These are phyloP conservation scores for Mycetomoellerius zeteki DNA, from an alignment of 1,140 invertebrate genomes.

Conservation along the genomic window DNA sequence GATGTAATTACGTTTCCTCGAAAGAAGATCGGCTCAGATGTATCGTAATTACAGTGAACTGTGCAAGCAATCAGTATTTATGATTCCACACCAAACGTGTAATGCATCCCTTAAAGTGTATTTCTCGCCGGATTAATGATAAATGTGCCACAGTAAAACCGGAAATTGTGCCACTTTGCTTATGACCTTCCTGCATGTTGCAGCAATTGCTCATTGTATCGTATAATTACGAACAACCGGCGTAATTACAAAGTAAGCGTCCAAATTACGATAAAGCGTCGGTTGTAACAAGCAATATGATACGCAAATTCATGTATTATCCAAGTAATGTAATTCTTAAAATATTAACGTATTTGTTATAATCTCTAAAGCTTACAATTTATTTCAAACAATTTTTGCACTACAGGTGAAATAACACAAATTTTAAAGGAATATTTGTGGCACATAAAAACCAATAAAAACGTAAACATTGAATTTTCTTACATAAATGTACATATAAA, in stretches of 20 bases:
- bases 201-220: conserved; percentile 32
- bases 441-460: too few relatives aligned
- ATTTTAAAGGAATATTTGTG: background rate
- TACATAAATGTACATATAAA: background rate
- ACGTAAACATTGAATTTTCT: background rate
- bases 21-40: conserved; percentile 23
- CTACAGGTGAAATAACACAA: background rate
- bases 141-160: conserved; percentile 28
- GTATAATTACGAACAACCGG: conserved; percentile 28
- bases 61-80: conserved; percentile 35
- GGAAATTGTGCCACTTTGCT: conserved; percentile 44
- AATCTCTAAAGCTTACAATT: background rate
- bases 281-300: conserved; percentile 1
- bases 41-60: conserved; percentile 40
- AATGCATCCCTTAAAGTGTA: conserved; percentile 17
- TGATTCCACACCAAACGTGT: conserved; percentile 38
- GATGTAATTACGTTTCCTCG: conserved; percentile 28
- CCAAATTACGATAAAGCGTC: conserved; percentile 20
- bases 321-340: background rate
- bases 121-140: conserved; percentile 46
- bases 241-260: conserved; percentile 8
- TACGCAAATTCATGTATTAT: conserved; percentile 10
- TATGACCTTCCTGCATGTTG: conserved; percentile 13
- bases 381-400: too few relatives aligned
- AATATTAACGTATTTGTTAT: background rate